phyloP scores from a whole-genome alignment of 2,888 invertebrate genomes.

The Ophioninae sp. region DNA sequence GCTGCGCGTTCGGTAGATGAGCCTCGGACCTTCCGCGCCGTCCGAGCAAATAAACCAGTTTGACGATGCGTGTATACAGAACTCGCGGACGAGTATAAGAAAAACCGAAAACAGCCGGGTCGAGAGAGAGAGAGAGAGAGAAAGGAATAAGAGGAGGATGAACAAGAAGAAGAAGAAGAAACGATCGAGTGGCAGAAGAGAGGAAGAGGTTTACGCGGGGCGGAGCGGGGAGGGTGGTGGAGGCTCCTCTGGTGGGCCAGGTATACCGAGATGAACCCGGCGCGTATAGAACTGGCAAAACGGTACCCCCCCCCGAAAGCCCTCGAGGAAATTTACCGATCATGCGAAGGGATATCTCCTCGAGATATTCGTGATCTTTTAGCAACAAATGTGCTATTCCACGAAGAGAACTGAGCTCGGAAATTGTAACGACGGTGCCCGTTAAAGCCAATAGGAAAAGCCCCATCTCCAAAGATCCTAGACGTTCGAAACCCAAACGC shows the following conservation, averaged over 20 bases:
- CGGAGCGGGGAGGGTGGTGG: no score
- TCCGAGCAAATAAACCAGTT: conserved; percentile 74
- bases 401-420: conserved; percentile 53
- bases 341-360: conserved; percentile 49
- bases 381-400: conserved; percentile 60
- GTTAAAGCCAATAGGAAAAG: no score
- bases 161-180: conserved; percentile 12
- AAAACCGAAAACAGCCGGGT: conserved; percentile 17
- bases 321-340: conserved; percentile 59
- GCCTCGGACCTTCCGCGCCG: conserved; percentile 63
- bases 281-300: conserved; percentile 52
- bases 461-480: no score
- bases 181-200: conserved; percentile 24
- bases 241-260: conserved; percentile 49
- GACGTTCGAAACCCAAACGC: no score
- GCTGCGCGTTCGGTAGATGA: conserved; percentile 55
- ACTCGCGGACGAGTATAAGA: not conserved
- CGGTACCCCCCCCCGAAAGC: conserved; percentile 63
- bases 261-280: conserved; percentile 10
- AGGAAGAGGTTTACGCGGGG: conserved; percentile 45
- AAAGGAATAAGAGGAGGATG: no score
- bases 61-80: conserved; percentile 67
- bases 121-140: no score
- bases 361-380: conserved; percentile 54
- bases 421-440: no score